Conservation (phyloP, 2,888 invertebrate species). For the Coenonympha arcania region DNA sequence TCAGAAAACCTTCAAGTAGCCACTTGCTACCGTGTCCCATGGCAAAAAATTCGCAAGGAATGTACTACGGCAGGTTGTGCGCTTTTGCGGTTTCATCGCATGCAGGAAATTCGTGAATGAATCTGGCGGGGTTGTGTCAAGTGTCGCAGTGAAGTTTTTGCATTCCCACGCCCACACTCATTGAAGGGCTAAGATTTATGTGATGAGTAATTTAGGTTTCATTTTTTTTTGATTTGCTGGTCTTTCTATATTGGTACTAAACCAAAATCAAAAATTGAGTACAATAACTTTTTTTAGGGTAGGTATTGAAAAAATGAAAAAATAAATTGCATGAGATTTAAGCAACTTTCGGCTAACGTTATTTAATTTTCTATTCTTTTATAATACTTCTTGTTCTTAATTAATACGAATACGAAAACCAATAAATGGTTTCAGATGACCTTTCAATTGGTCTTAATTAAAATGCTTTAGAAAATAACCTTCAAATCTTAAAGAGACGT, state of each 20-base stretch:
- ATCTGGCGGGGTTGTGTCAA: slow-evolving; percentile 48
- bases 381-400: no score
- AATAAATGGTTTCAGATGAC: background rate
- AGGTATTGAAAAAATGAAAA: no score
- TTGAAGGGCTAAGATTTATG: slow-evolving; percentile 46
- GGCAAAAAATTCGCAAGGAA: slow-evolving; percentile 35
- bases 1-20: slow-evolving; percentile 46
- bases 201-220: slow-evolving; percentile 23
- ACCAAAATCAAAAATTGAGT: no score
- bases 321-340: no score
- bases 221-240: slow-evolving; percentile 11
- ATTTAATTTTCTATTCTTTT: no score
- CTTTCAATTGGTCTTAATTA: slow-evolving; percentile 2
- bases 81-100: slow-evolving; percentile 67
- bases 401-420: no score
- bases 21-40: slow-evolving; percentile 1
- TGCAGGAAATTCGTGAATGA: slow-evolving; percentile 71
- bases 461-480: slow-evolving; percentile 1
- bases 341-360: no score
- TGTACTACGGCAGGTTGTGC: slow-evolving; percentile 50
- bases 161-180: slow-evolving; percentile 58
- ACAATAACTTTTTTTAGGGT: no score
- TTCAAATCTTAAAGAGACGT: background rate
- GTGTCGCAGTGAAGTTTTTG: slow-evolving; percentile 43
- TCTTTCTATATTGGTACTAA: background rate